These are phyloP conservation scores for Cuculus canorus DNA, from an alignment of 2,797 vertebrate genomes.

Conservation along the genomic window DNA sequence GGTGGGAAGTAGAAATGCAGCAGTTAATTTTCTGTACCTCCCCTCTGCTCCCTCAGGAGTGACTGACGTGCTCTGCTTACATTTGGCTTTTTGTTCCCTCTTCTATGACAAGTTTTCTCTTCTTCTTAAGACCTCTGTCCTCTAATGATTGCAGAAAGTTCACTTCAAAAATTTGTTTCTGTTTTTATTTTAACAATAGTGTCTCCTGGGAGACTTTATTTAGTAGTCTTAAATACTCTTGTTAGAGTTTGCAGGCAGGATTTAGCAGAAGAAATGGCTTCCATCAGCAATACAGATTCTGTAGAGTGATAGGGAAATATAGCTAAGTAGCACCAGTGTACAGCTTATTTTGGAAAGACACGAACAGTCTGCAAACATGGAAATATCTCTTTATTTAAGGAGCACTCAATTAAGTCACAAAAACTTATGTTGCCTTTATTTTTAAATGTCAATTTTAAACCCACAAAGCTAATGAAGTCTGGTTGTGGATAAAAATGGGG, in stretches of 20 bases:
- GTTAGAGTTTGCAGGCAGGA: not conserved
- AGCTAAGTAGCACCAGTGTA: constrained; percentile 36
- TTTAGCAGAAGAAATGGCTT: constrained; percentile 34
- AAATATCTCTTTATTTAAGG: constrained; percentile 26
- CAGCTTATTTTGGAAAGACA: constrained; percentile 60
- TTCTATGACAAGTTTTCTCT: not conserved
- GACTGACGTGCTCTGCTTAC: constrained; percentile 14
- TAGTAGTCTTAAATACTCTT: constrained; percentile 14
- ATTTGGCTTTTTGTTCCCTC: constrained; percentile 39
- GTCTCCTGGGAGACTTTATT: not conserved
- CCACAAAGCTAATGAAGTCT: constrained; percentile 42
- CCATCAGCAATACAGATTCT: constrained; percentile 29
- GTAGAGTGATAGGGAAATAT: constrained; percentile 11
- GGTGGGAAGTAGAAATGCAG: constrained; percentile 25
- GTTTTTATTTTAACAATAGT: constrained; percentile 33
- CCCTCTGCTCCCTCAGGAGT: not conserved
- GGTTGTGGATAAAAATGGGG: constrained; percentile 27
- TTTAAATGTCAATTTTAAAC: constrained; percentile 51
- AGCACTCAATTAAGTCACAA: constrained; percentile 39
- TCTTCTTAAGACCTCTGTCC: not conserved
- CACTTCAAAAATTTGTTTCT: constrained; percentile 13
- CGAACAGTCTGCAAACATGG: constrained; percentile 43
- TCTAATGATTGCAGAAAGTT: constrained; percentile 14
- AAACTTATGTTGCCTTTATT: constrained; percentile 17
- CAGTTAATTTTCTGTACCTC: constrained; percentile 13